Evolutionary conservation across 2,888 invertebrate species (phyloP).

Genomic region (Drosophila suboccidentalis): DNA sequence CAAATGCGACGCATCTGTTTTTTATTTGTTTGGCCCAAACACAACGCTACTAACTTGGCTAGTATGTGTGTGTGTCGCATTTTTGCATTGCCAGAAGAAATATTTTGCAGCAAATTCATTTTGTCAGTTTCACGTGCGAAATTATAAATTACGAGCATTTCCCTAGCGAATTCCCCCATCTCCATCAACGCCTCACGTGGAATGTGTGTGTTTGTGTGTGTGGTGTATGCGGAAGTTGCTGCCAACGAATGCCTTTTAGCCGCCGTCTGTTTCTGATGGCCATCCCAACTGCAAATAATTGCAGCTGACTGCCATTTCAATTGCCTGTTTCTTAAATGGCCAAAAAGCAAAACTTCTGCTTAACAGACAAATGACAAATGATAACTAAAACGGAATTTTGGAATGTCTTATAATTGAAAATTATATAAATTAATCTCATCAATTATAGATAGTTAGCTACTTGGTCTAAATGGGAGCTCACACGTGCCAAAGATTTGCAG

Average conservation of each 20-base stretch:
- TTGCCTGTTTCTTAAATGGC: neutral
- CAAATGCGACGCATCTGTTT: conserved; percentile 67
- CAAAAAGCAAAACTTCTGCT: conserved; percentile 16
- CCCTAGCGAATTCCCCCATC: conserved; percentile 7
- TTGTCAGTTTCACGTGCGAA: conserved; percentile 81
- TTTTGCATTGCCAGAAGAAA: conserved; percentile 48
- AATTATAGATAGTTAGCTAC: neutral
- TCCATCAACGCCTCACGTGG: neutral
- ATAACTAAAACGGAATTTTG: neutral
- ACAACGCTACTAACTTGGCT: conserved; percentile 38
- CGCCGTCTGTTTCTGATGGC: conserved; percentile 79
- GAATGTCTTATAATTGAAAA: neutral
- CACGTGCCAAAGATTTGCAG: conserved; percentile 19
- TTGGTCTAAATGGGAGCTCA: conserved; percentile 1
- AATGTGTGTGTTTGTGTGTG: conserved; percentile 1
- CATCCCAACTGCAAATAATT: conserved; percentile 76
- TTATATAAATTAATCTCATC: neutral
- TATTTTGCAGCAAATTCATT: conserved; percentile 40
- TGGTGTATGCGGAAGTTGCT: conserved; percentile 41
- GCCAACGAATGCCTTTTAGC: conserved; percentile 55
- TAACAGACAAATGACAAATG: conserved; percentile 1
- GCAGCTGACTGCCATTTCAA: conserved; percentile 60
- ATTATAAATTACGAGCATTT: conserved; percentile 74
- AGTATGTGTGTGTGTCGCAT: conserved; percentile 35
- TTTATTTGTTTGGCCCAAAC: conserved; percentile 70